Percentiles rank a stretch among this genome's conserved stretches.
These are phyloP conservation scores for Macroramphosus scolopax DNA, from an alignment of 2,797 vertebrate genomes.

Conservation along the genomic window DNA sequence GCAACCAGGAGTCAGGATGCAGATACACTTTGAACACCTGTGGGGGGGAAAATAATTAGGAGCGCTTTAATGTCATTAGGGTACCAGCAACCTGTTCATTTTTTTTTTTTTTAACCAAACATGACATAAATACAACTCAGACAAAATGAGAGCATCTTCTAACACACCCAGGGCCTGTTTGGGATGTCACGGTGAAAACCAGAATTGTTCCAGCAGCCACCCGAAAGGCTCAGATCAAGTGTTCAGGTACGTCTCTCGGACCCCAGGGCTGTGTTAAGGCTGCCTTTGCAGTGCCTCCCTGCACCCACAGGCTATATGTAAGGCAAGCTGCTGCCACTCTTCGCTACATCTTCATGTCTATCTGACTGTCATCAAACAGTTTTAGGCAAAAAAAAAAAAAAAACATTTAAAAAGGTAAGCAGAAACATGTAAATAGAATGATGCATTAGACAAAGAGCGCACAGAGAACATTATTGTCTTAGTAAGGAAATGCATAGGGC, in stretches of 20 bases:
- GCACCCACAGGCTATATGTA: constrained; percentile 44
- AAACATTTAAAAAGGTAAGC: constrained; percentile 7
- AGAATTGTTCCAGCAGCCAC: too few species aligned
- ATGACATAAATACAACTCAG: constrained; percentile 4
- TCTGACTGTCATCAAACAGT: too few species aligned
- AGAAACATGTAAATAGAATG: constrained; percentile 18
- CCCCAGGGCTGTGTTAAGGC: constrained; percentile 63
- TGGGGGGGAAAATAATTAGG: background rate
- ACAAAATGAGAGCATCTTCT: constrained; percentile 19
- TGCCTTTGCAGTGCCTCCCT: too few species aligned
- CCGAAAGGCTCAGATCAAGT: constrained; percentile 31
- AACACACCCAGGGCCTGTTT: constrained; percentile 25
- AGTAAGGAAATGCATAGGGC: constrained; percentile 63
- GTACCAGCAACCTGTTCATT: constrained; percentile 25
- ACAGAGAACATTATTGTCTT: constrained; percentile 34
- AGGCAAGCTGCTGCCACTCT: constrained; percentile 62
- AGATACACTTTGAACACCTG: constrained; percentile 9
- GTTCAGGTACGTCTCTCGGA: constrained; percentile 30
- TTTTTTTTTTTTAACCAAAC: too few species aligned
- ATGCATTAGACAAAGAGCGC: constrained; percentile 6
- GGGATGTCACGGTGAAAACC: constrained; percentile 5
- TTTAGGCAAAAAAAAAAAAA: constrained; percentile 12
- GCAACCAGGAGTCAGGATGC: constrained; percentile 7
- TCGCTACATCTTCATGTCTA: constrained; percentile 33
- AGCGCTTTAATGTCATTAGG: constrained; percentile 18